phyloP scores from a whole-genome alignment of 2,888 invertebrate species.

The Priocnemis perturbator region DNA sequence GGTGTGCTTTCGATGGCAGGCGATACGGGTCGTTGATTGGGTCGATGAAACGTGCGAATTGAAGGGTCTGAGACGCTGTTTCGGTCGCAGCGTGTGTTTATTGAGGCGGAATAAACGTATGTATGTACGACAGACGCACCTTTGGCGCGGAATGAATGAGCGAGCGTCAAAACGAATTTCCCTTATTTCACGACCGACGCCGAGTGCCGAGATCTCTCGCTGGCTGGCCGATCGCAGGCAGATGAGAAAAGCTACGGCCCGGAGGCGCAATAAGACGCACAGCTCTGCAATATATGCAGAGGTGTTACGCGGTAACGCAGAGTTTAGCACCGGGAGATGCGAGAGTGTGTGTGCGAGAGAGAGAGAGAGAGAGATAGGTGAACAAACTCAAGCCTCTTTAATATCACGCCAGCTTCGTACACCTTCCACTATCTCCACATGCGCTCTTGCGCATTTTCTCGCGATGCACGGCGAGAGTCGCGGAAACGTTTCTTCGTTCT shows the following conservation, averaged over 20 bases:
- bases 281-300: slow-evolving; percentile 34
- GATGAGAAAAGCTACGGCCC: slow-evolving; percentile 41
- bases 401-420: background rate
- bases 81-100: too few relatives aligned
- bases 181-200: slow-evolving; percentile 38
- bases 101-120: too few relatives aligned
- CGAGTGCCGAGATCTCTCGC: slow-evolving; percentile 42
- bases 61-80: too few relatives aligned
- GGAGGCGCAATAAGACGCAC: slow-evolving; percentile 36
- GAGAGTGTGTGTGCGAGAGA: slow-evolving; percentile 15
- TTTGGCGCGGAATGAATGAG: too few relatives aligned
- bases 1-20: too few relatives aligned
- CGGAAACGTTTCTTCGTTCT: too few relatives aligned
- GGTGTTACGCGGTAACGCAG: slow-evolving; percentile 17
- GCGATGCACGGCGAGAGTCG: too few relatives aligned
- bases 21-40: too few relatives aligned
- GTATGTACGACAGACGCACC: too few relatives aligned
- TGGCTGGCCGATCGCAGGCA: slow-evolving; percentile 26
- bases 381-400: slow-evolving; percentile 35
- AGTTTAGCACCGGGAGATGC: background rate
- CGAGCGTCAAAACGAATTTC: background rate
- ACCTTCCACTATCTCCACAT: too few relatives aligned
- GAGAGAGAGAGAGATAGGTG: slow-evolving; percentile 28
- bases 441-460: too few relatives aligned
- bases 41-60: too few relatives aligned